Evolutionary conservation across 2,797 vertebrate species (phyloP).

Genomic region (Malacoraja senta): DNA sequence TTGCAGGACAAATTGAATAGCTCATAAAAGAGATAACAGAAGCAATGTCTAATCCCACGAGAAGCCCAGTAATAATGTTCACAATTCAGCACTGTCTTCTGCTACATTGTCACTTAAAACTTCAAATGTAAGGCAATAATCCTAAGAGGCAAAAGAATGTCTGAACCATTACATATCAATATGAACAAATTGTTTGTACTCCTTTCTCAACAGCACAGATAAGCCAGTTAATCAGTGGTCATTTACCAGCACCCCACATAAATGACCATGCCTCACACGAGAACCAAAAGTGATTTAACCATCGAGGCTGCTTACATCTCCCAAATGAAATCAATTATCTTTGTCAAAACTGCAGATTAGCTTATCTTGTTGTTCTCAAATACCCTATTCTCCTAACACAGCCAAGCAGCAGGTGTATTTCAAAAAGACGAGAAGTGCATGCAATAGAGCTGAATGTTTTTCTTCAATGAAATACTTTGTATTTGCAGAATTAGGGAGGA

Average conservation of each 20-base stretch:
- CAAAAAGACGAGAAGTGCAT: not conserved
- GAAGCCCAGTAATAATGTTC: too few species aligned
- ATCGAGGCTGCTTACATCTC: not conserved
- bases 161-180: not conserved
- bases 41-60: too few species aligned
- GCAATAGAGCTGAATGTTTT: not conserved
- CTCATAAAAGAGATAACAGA: too few species aligned
- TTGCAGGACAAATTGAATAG: too few species aligned
- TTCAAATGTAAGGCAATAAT: not conserved
- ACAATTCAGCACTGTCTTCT: not conserved
- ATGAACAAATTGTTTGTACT: not conserved
- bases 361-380: not conserved
- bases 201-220: not conserved
- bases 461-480: not conserved
- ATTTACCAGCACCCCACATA: not conserved
- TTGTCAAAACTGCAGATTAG: not conserved
- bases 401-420: not conserved
- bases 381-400: not conserved
- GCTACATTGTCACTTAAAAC: not conserved
- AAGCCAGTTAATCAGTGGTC: not conserved
- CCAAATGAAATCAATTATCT: not conserved
- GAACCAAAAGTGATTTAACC: not conserved
- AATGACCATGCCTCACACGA: not conserved
- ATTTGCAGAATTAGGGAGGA: not conserved
- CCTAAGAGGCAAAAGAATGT: not conserved